These are phyloP conservation scores for Drosophila mayaguana DNA, from an alignment of 2,888 invertebrate genomes.

Conservation along the genomic window DNA sequence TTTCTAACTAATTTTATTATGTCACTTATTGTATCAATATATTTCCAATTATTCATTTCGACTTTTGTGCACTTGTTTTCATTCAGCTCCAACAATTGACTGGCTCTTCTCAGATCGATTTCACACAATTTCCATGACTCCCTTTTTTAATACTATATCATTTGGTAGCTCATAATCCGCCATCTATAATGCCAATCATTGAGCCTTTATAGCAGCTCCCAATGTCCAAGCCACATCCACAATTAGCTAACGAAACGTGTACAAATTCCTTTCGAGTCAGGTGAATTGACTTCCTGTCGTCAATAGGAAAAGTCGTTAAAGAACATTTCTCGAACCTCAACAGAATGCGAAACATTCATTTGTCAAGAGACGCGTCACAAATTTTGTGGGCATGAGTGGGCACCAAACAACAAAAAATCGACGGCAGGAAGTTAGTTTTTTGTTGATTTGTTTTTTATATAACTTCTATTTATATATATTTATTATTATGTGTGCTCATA, in stretches of 20 bases:
- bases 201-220: not conserved
- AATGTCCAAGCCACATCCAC: constrained; percentile 18
- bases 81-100: not conserved
- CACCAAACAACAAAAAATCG: constrained; percentile 45
- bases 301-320: constrained; percentile 19
- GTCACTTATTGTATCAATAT: not conserved
- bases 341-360: constrained; percentile 49
- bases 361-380: constrained; percentile 55
- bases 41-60: not conserved
- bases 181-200: constrained; percentile 36
- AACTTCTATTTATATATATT: constrained; percentile 42
- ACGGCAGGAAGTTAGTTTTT: constrained; percentile 63
- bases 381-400: constrained; percentile 65
- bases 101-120: not conserved
- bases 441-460: constrained; percentile 39
- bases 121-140: not conserved
- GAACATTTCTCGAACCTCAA: constrained; percentile 38
- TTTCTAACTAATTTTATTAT: not conserved
- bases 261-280: constrained; percentile 46
- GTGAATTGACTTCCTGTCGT: constrained; percentile 59
- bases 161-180: constrained; percentile 27
- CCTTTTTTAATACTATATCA: constrained; percentile 5
- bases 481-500: constrained; percentile 37
- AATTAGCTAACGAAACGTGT: constrained; percentile 38
- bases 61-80: constrained; percentile 9